Percentiles rank a stretch among this genome's conserved stretches.
phyloP scores from a whole-genome alignment of 2,113 vertebrate genomes.

The Syngnathus typhle region DNA sequence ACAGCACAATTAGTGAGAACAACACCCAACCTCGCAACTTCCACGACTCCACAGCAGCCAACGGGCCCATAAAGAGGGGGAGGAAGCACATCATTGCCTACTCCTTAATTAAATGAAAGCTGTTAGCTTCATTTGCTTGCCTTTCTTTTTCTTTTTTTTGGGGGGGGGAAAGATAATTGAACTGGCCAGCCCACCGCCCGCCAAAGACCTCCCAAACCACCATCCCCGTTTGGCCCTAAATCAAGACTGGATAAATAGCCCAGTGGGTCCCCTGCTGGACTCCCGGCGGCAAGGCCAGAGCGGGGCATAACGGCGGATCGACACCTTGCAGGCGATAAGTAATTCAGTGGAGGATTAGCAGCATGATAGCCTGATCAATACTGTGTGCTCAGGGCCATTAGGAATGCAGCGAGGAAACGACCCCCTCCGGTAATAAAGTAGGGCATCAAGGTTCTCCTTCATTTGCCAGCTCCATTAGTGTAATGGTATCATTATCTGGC shows the following conservation, averaged over 20 bases:
- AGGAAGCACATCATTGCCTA: constrained; percentile 72
- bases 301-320: constrained; percentile 77
- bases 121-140: constrained; percentile 72
- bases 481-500: constrained; percentile 97
- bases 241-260: constrained; percentile 75
- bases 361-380: constrained; percentile 99
- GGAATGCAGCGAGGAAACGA: constrained; percentile 91
- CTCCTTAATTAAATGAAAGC: constrained; percentile 90
- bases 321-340: constrained; percentile 88
- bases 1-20: constrained; percentile 70
- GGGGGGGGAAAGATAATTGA: constrained; percentile 34
- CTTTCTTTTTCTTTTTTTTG: constrained; percentile 28
- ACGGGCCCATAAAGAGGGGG: constrained; percentile 69
- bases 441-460: constrained; percentile 92
- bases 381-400: constrained; percentile 84
- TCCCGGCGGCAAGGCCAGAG: constrained; percentile 50
- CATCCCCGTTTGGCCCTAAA: constrained; percentile 77
- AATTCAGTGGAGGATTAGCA: constrained; percentile 96
- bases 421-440: constrained; percentile 93
- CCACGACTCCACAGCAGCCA: constrained; percentile 61
- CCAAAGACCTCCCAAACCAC: constrained; percentile 67
- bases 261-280: constrained; percentile 65
- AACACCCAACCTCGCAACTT: constrained; percentile 68
- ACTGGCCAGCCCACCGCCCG: constrained; percentile 63
- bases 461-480: constrained; percentile 95